phyloP scores from a whole-genome alignment of 1,140 invertebrate species.

The Drosophila burlai region DNA sequence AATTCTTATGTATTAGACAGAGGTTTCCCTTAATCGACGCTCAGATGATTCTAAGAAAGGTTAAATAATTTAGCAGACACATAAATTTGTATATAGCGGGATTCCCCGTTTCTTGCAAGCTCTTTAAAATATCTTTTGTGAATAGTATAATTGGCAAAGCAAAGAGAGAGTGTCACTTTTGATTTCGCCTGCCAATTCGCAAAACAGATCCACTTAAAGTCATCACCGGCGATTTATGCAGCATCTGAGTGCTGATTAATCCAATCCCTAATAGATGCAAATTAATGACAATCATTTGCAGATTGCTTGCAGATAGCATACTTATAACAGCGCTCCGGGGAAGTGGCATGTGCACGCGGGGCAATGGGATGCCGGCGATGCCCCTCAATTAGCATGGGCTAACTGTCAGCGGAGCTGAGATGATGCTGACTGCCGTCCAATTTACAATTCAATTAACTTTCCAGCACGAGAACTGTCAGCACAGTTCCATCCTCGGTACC shows the following conservation, averaged over 20 bases:
- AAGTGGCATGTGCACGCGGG: slow-evolving; percentile 3
- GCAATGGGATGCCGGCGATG: slow-evolving; percentile 1
- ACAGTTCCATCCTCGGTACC: slow-evolving; percentile 35
- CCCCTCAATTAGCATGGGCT: slow-evolving; percentile 64
- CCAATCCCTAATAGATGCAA: slow-evolving; percentile 51
- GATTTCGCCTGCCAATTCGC: slow-evolving; percentile 7
- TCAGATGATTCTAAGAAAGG: not conserved
- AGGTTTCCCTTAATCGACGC: not conserved
- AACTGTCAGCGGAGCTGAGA: slow-evolving; percentile 11
- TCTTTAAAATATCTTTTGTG: not conserved
- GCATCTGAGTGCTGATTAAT: slow-evolving; percentile 28
- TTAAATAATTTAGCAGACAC: not conserved
- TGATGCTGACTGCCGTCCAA: slow-evolving; percentile 56
- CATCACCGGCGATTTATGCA: slow-evolving; percentile 25
- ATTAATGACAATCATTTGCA: slow-evolving; percentile 59
- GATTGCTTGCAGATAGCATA: slow-evolving; percentile 45
- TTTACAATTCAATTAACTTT: slow-evolving; percentile 82
- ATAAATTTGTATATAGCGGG: not conserved
- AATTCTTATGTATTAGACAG: not conserved
- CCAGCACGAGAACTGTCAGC: slow-evolving; percentile 68
- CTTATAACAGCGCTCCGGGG: slow-evolving; percentile 27
- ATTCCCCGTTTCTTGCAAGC: not conserved
- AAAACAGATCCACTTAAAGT: slow-evolving; percentile 24
- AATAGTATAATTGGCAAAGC: not conserved
- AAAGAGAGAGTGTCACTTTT: slow-evolving; percentile 26